Base-by-base conservation (phyloP, 2,113 vertebrate genomes). In the Erinaceus europaeus region DNA sequence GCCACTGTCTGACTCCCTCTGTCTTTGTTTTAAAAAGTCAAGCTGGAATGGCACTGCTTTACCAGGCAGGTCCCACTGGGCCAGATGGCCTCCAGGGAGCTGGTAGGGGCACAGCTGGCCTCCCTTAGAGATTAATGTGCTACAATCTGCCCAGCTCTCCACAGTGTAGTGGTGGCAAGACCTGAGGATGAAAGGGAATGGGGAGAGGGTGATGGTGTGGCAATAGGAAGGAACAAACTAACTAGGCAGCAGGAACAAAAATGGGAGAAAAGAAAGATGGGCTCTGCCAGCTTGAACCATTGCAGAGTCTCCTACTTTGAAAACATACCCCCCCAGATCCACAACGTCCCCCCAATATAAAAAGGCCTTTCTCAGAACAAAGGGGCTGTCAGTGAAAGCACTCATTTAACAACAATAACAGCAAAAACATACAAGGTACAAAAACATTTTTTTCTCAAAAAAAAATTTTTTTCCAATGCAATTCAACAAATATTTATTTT, bases 401-500 rank as follows among this genome's bases (percentile, higher is more conserved):
- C 78, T 93, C 78, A 92, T 84, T 95, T 91, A 87, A 80, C 91
- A 89, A 93, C 84, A 95, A 90, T 90, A 86, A 87, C 52, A 92
- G 91, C 92, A 87, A 86, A n/a, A 94, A 94, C 71, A 90, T 38
- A 87, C 87, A 93, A 80, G 82, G 84, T 87, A 94, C 92, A 94
- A 92, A 95, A 92, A 92, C 91, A 90, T 92, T 88, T 93, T 88
- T 93, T 93, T 92, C 81, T 85, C 69, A 80, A n/a, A n/a, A n/a
- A n/a, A n/a, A n/a, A 93, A 93, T 90, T 55, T 48, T 89, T 86
- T 94, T 90, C 77, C 92, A 84, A 86, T 93, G 93, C 94, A 92
- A 90, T 90, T 94, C 91, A 93, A 87, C 87, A 94, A 93, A 94
- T 95, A 95, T 93, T 94, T 94, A 90, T 89, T 94, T 94, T 84